Percentiles rank a stretch among this genome's conserved stretches.
Conservation (phyloP, 1,140 invertebrate species). For the Bacillus rossius region DNA sequence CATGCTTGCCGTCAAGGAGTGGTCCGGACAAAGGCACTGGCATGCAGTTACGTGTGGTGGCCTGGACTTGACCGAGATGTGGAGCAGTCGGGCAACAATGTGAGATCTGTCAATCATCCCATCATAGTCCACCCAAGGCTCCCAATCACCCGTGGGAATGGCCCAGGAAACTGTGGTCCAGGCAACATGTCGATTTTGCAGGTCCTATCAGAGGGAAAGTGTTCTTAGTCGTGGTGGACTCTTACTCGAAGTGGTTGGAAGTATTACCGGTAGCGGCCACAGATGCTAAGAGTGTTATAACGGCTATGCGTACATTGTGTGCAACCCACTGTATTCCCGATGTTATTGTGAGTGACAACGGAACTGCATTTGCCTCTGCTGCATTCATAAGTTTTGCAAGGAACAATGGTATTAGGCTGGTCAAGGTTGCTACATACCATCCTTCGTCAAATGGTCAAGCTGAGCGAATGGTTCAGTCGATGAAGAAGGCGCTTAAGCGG, state of each 20-base stretch:
- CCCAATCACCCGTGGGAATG: slow-evolving; percentile 27
- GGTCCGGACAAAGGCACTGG: slow-evolving; percentile 40
- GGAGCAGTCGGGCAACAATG: slow-evolving; percentile 27
- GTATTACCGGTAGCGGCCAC: slow-evolving; percentile 16
- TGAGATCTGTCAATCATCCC: slow-evolving; percentile 23
- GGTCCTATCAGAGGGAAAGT: slow-evolving; percentile 26
- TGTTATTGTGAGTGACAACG: slow-evolving; percentile 16
- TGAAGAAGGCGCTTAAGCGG: slow-evolving; percentile 19
- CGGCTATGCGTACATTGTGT: slow-evolving; percentile 11
- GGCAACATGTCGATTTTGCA: slow-evolving; percentile 36
- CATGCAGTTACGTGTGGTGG: slow-evolving; percentile 38
- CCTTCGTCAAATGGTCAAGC: slow-evolving; percentile 33
- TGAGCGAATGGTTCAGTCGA: slow-evolving; percentile 25
- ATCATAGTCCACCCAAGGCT: slow-evolving; percentile 15
- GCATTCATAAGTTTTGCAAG: slow-evolving; percentile 16
- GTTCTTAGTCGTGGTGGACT: slow-evolving; percentile 31
- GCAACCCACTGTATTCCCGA: slow-evolving; percentile 10
- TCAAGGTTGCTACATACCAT: slow-evolving; percentile 30
- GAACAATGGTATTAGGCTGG: slow-evolving; percentile 20
- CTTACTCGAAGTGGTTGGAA: slow-evolving; percentile 28
- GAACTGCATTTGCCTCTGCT: slow-evolving; percentile 13
- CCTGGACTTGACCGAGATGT: slow-evolving; percentile 37
- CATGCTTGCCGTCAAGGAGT: slow-evolving; percentile 31
- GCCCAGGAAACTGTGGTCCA: slow-evolving; percentile 27
- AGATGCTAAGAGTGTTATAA: neutral